Conservation (phyloP, 2,888 invertebrate genomes). For the Busseola fusca region DNA sequence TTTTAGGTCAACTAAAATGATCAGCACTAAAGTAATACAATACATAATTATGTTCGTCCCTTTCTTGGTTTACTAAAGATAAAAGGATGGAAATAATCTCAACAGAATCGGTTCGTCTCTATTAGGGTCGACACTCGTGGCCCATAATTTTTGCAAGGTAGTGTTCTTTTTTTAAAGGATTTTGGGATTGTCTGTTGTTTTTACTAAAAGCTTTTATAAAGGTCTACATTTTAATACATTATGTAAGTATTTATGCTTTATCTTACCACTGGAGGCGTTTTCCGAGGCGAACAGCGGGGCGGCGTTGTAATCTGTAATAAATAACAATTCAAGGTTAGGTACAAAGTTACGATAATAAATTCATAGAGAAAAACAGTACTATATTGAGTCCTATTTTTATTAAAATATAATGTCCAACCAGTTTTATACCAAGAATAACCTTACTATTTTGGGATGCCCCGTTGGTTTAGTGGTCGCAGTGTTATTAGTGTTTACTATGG, state of each 20-base stretch:
- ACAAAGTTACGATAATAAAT: constrained; percentile 28
- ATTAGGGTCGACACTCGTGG: background rate
- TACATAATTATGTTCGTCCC: background rate
- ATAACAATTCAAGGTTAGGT: constrained; percentile 60
- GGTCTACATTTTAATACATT: constrained; percentile 24
- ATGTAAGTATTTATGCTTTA: constrained; percentile 47
- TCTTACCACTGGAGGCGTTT: constrained; percentile 89
- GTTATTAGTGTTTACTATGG: too few species aligned
- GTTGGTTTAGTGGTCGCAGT: too few species aligned
- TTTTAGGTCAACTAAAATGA: background rate
- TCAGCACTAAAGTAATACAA: too few species aligned
- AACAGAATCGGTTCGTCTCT: background rate
- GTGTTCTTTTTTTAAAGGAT: background rate
- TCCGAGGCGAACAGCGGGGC: constrained; percentile 89
- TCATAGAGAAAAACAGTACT: background rate
- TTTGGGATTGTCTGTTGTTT: background rate
- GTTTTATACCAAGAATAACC: too few species aligned
- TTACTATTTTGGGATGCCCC: too few species aligned
- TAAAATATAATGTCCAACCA: background rate
- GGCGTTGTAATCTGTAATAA: constrained; percentile 87
- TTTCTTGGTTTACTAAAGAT: background rate
- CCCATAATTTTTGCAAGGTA: background rate
- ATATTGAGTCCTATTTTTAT: background rate
- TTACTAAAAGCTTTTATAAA: background rate
- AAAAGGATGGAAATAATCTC: background rate